These are phyloP conservation scores for Apostichopus leukothele DNA, from an alignment of 53 echinoderm and acorn worm species.

Conservation along the genomic window DNA sequence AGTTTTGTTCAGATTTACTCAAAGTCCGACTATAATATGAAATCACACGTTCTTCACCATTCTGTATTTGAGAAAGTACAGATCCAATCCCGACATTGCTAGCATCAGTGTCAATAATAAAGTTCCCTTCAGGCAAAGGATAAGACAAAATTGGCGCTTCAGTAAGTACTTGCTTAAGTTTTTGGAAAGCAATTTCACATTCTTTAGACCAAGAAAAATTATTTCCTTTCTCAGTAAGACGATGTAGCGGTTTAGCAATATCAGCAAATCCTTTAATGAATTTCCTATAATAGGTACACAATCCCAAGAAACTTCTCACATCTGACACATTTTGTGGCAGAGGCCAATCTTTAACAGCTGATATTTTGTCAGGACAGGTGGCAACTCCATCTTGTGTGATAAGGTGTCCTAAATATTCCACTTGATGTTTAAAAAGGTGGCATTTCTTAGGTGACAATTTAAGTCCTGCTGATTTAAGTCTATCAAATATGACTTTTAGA, in stretches of 20 bases:
- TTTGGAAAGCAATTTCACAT: too few relatives aligned
- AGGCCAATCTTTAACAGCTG: constrained; percentile 23
- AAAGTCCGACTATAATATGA: too few relatives aligned
- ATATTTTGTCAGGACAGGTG: constrained; percentile 18
- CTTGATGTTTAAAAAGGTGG: neutral
- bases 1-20: too few relatives aligned
- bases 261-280: constrained; percentile 19
- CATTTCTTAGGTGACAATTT: constrained; percentile 13
- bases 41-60: too few relatives aligned
- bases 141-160: too few relatives aligned
- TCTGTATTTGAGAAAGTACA: too few relatives aligned
- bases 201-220: too few relatives aligned
- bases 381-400: neutral
- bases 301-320: constrained; percentile 11
- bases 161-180: too few relatives aligned
- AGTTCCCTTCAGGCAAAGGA: too few relatives aligned
- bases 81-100: too few relatives aligned
- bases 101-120: too few relatives aligned
- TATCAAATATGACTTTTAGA: too few relatives aligned
- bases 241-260: constrained; percentile 35
- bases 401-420: neutral
- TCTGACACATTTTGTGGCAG: neutral
- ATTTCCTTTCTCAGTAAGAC: constrained; percentile 38
- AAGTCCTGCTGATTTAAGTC: neutral
- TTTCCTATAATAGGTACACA: constrained; percentile 33